Evolutionary conservation across 2,888 invertebrate genomes (phyloP), one percentile per base, ranked within the genome.

Genomic region (Lasioglossum marginatum): DNA sequence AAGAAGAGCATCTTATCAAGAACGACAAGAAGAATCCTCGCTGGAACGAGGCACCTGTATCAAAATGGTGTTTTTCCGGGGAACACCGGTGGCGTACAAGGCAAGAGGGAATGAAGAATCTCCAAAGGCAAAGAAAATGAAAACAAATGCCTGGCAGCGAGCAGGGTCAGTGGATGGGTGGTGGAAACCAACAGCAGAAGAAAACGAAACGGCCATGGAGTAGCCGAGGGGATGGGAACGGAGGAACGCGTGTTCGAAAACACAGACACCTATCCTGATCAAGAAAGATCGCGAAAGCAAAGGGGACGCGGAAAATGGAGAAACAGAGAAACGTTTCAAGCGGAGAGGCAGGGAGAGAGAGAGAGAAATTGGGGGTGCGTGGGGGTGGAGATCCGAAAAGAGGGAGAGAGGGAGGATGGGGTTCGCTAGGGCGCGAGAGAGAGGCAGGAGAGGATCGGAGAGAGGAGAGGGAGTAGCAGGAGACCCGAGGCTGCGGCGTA

Each of bases 401-500:
- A 77, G 74, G 77, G 57, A 43, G 77, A 73, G 77, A 80, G 75
- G 63, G 71, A 80, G 63, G 3, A 66, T 77, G n/a, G 8, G 34
- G 40, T 57, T 31, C 48, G 74, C 43, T 34, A 48, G 83, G 79
- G 81, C 66, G 73, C 60, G 78, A 34, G 81, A 34, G 82, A 57
- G 82, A 34, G 45, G 34, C 77, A 75, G 19, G 45, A 27, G 68
- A n/a, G 66, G 48, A 82, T 52, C 68, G 80, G 75, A 75, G 74
- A 71, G 78, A 68, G 82, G 79, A 79, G 87, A 87, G 90, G 92
- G 91, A 92, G 92, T 92, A 93, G 92, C 93, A 94, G 94, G 94
- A 94, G 93, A 93, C 93, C 66, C 94, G 94, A 93, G 94, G 94
- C 94, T 94, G 94, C 94, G 94, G 93, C 93, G 94, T 93, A 93